These are phyloP conservation scores for Drusus annulatus DNA, from an alignment of 1,140 invertebrate genomes.

Conservation along the genomic window DNA sequence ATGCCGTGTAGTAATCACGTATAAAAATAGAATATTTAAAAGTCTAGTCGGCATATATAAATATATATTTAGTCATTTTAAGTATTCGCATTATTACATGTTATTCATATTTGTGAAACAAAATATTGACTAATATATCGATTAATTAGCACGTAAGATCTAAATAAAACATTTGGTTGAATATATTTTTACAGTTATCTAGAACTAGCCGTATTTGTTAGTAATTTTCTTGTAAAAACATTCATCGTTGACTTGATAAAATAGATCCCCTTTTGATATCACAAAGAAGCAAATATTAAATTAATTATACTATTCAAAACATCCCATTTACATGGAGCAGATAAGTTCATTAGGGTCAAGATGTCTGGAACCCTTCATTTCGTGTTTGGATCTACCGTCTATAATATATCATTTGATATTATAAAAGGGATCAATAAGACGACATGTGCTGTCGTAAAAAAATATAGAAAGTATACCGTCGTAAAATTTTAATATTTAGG, in stretches of 20 bases:
- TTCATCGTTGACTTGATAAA: too few species aligned
- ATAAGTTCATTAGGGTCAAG: slow-evolving; percentile 11
- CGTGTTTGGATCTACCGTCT: neutral
- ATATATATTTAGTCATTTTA: too few species aligned
- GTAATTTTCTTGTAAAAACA: too few species aligned
- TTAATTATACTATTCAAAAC: slow-evolving; percentile 8
- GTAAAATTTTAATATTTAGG: slow-evolving; percentile 55
- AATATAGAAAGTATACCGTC: slow-evolving; percentile 53
- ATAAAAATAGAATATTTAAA: too few species aligned
- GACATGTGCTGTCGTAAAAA: slow-evolving; percentile 48
- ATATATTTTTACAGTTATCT: too few species aligned
- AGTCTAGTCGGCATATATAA: too few species aligned
- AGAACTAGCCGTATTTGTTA: too few species aligned
- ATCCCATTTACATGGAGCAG: slow-evolving; percentile 1
- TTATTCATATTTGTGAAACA: too few species aligned
- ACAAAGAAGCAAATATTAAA: neutral
- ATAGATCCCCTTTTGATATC: neutral
- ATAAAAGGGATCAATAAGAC: slow-evolving; percentile 41
- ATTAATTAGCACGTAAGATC: too few species aligned
- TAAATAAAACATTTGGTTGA: too few species aligned
- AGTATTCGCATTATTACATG: too few species aligned
- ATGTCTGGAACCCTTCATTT: slow-evolving; percentile 32
- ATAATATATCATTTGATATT: slow-evolving; percentile 41
- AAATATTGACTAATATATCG: too few species aligned
- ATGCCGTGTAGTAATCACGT: neutral